Evolutionary conservation across 2,888 invertebrate species (phyloP).

Genomic region (Melangyna quadrimaculata): DNA sequence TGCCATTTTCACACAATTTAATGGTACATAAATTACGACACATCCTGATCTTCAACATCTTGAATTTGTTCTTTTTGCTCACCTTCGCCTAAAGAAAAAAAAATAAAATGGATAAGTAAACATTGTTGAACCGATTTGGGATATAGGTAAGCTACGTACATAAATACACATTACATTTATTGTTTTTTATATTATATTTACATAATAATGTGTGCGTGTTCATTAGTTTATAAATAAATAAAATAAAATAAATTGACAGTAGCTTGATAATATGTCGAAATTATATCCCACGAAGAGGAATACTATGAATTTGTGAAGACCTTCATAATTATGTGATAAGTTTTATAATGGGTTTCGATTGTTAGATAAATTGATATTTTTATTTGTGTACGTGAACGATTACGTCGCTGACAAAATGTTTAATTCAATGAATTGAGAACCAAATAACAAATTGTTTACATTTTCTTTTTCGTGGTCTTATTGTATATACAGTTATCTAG

Average conservation of each 20-base stretch:
- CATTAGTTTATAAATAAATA: too few species aligned
- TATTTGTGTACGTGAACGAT: neutral
- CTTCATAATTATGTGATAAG: neutral
- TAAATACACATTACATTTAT: too few species aligned
- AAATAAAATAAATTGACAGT: neutral
- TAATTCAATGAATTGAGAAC: neutral
- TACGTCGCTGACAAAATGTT: neutral
- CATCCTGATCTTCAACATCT: slow-evolving; percentile 97
- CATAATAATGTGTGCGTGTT: too few species aligned
- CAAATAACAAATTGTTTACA: too few species aligned
- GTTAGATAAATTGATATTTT: neutral
- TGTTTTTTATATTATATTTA: too few species aligned
- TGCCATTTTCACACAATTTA: slow-evolving; percentile 79
- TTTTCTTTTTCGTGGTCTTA: neutral
- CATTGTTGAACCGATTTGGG: neutral
- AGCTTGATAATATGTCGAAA: neutral
- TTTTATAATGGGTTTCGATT: neutral
- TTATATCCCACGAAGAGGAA: neutral
- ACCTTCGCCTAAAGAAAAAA: slow-evolving; percentile 86
- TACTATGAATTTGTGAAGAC: neutral
- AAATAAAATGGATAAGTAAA: neutral
- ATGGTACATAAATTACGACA: slow-evolving; percentile 90
- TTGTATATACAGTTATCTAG: neutral
- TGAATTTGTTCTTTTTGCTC: slow-evolving; percentile 95
- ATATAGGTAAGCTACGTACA: neutral